A percentile compares a stretch with the other conserved stretches of the same genome.
phyloP scores from a whole-genome alignment of 2,113 vertebrate genomes.

The Chloropsis cyanopogon region DNA sequence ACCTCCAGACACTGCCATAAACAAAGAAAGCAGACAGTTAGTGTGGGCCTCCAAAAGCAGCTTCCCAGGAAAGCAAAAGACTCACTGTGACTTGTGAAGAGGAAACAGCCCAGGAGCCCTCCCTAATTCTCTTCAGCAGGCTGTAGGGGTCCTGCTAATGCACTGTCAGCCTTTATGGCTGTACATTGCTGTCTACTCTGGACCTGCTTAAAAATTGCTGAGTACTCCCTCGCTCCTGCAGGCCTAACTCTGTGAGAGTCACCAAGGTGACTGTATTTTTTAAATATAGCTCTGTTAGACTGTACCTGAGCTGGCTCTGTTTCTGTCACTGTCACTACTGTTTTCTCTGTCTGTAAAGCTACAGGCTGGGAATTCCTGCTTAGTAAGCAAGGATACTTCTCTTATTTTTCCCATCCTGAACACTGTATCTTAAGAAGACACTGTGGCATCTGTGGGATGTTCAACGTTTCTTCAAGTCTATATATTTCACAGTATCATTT shows the following conservation, averaged over 20 bases:
- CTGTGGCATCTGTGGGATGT: not conserved
- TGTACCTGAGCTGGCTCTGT: not conserved
- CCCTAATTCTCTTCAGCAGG: not conserved
- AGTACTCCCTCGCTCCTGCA: not conserved
- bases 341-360: not conserved
- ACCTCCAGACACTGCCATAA: constrained; percentile 90
- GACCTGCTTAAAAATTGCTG: not conserved
- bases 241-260: not conserved
- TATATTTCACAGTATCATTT: not conserved
- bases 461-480: not conserved
- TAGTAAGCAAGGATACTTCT: not conserved
- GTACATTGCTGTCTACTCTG: not conserved
- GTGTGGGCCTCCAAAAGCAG: not conserved
- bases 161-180: not conserved
- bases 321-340: not conserved
- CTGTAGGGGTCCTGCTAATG: not conserved
- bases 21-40: constrained; percentile 35
- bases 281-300: not conserved
- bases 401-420: not conserved
- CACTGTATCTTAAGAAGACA: not conserved
- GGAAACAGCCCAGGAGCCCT: not conserved
- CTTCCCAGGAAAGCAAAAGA: not conserved
- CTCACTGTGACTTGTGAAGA: not conserved
- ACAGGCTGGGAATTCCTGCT: not conserved
- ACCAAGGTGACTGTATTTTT: not conserved